Evolutionary conservation across 2,888 invertebrate species (phyloP).

Genomic region (Ormia ochracea): DNA sequence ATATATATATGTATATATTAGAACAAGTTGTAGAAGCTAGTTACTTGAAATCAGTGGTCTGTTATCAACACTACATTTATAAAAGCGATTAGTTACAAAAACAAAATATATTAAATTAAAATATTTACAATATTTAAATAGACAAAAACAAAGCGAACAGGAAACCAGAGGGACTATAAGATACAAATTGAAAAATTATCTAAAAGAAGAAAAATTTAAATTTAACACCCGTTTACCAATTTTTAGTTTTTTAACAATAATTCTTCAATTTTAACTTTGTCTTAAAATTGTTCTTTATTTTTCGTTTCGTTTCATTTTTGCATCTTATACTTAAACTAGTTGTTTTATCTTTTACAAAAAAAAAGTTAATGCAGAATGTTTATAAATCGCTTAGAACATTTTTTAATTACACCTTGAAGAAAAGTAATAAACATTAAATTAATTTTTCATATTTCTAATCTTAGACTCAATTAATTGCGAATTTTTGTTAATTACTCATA

Average conservation of each 20-base stretch:
- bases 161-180: slow-evolving; percentile 18
- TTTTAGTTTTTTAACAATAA: not conserved
- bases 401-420: slow-evolving; percentile 1
- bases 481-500: not conserved
- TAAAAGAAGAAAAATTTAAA: not conserved
- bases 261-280: slow-evolving; percentile 19
- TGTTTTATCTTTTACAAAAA: slow-evolving; percentile 32
- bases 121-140: slow-evolving; percentile 1
- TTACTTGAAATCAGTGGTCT: not conserved
- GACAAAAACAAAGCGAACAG: slow-evolving; percentile 34
- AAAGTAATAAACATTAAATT: not conserved
- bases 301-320: slow-evolving; percentile 19
- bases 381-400: slow-evolving; percentile 30
- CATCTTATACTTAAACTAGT: no score
- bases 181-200: not conserved
- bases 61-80: slow-evolving; percentile 47
- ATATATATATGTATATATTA: no score
- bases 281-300: slow-evolving; percentile 48
- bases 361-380: slow-evolving; percentile 12
- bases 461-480: not conserved
- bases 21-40: slow-evolving; percentile 4
- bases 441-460: not conserved
- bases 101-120: not conserved
- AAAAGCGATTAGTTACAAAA: slow-evolving; percentile 47
- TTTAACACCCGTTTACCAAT: slow-evolving; percentile 18